Evolutionary conservation across 2,113 vertebrate genomes (phyloP), one percentile per base, ranked within the genome.

Genomic region (Varanus komodoensis): DNA sequence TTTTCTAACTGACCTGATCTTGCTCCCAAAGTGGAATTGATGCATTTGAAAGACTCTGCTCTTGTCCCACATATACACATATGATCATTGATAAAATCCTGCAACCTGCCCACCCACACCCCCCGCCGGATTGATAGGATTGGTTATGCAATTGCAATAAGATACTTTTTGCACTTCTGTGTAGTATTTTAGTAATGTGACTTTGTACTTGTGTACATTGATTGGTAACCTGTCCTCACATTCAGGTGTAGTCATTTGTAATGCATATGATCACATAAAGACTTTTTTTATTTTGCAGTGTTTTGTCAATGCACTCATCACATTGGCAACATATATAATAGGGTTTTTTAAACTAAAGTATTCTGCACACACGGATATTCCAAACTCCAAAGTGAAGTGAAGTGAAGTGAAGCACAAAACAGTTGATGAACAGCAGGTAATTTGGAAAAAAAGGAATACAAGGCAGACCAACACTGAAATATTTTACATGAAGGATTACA

Each of bases 401-500:
- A 44, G 38, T 44, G 38, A 44, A 44, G 38, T 44, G 38, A 44
- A 44, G 38, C 38, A 44, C 38, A 44, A 44, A 44, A 44, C 82
- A 78, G 73, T 25, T 6, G 61, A 89, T 44, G 48, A 78, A 57
- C 4, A 64, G 64, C 12, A n/a, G 38, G 44, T 75, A 80, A 27
- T 85, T 79, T 79, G 82, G 64, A 27, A 79, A 34, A 44, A 79
- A 27, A 85, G 34, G 48, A 19, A 34, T 6, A 52, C 50, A 57
- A 84, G 15, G 61, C 74, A 69, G 82, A 79, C 54, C 64, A 74
- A 5, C 79, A n/a, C 85, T n/a, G 25, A 89, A 80, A 79, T 85
- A 85, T 89, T 79, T 69, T 38, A 89, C 44, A 84, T 27, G 27
- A 38, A 79, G 75, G 61, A 85, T 89, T 79, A 84, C 38, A 83